Evolutionary conservation across 2,888 invertebrate species (phyloP), one percentile per base, ranked within the genome.

Genomic region (Vesta saturnalis): DNA sequence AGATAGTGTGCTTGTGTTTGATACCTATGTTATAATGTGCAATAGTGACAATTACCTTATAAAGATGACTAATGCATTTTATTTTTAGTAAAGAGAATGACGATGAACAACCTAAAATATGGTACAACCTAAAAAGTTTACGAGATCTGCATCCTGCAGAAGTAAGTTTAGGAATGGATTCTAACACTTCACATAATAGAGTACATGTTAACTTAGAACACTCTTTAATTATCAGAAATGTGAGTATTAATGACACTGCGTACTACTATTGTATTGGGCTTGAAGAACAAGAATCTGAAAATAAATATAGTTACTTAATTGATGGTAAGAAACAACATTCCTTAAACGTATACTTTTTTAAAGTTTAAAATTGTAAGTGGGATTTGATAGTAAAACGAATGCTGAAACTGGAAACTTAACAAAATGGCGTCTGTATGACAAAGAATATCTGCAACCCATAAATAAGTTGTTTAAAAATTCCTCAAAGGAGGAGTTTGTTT

Each of bases 391-490:
- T 6, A 60, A 62, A 54, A 68, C 72, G 12, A 69, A 67, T 15
- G 63, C 79, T 1, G 84, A 83, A 74, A 82, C 75, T 58, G 88
- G 87, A 59, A 85, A 86, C 73, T 70, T 86, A 30, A 81, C 82
- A 0, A 82, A 84, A 49, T 89, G 87, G 88, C 78, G 81, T 62
- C 82, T 83, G 67, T 89, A 87, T 74, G 83, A 84, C 62, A 81
- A 85, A 64, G 80, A 81, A 12, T 83, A 85, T 75, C 81, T 88
- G 57, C 71, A 77, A 30, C 83, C 87, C 0, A 78, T 88, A 35
- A 87, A 87, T 72, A 77, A 79, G 18, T 78, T 85, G 56, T 85
- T 89, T 43, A 30, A 52, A 18, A 43, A n/a, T 58, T 86, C 87
- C 10, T 79, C 80, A 57, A 83, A 83, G 73, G 70, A 76, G 30